Base-by-base conservation (phyloP, 2,888 invertebrate species). In the Scaptomyza cyrtandrae region DNA sequence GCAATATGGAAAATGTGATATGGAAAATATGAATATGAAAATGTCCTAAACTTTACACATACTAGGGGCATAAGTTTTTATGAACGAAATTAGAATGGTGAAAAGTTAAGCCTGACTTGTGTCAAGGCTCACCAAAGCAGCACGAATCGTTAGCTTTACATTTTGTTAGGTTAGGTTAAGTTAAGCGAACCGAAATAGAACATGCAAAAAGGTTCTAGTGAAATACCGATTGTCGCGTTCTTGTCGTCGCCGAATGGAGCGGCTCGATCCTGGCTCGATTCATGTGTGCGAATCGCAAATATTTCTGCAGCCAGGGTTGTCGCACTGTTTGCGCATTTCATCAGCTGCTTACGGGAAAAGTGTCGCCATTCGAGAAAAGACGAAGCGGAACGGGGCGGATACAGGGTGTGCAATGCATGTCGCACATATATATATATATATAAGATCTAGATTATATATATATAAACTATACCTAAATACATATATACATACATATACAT, bases 241-340 rank as follows among this genome's bases (percentile, higher is more conserved):
- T 88, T 24, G 62, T 67, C 31, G 53, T 77, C 10, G 84, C 84
- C 62, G 75, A 78, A 5, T 49, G 49, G 39, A 85, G 77, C 19
- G 19, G 19, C 19, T 19, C 19, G 19, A 19, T 19, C 19, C 69
- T 88, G 56, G 75, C 86, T 60, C 24, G 50, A 1, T 75, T 86
- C 0, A 88, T 88, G 89, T 89, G 89, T 24, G 80, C 76, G 46
- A 89, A 89, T 62, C 57, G 61, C 5, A n/a, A n/a, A 61, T 68
- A 49, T 88, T 80, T 56, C 1, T 88, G 89, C 67, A 80, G 71
- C 0, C 78, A 71, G 2, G 87, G 87, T 13, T 88, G 87, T 44
- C 89, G 86, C 39, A 81, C 82, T 14, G 87, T 89, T 46, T 88
- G 89, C 45, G 14, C 48, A 2, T 80, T 65, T 29, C 80, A 89